phyloP scores from a whole-genome alignment of 2,888 invertebrate species.

The Heliconius sara region DNA sequence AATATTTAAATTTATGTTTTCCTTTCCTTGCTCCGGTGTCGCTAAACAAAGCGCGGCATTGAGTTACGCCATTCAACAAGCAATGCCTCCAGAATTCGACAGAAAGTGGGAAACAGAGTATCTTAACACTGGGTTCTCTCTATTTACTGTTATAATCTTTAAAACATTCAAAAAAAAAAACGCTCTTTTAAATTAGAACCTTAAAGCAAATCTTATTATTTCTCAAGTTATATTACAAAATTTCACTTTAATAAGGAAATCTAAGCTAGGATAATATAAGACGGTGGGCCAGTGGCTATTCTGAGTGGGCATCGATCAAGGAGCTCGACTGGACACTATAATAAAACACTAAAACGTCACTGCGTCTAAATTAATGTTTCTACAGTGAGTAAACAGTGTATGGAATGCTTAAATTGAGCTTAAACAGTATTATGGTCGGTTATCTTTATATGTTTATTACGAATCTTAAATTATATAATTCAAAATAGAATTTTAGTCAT shows the following conservation, averaged over 20 bases:
- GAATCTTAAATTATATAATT: neutral
- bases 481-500: no score
- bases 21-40: no score
- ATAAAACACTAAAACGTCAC: slow-evolving; percentile 45
- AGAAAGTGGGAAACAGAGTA: no score
- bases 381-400: slow-evolving; percentile 22
- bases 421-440: slow-evolving; percentile 7
- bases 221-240: neutral
- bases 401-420: slow-evolving; percentile 32
- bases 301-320: slow-evolving; percentile 44
- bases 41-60: no score
- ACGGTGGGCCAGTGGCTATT: slow-evolving; percentile 26
- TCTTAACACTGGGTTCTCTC: no score
- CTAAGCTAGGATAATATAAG: slow-evolving; percentile 26
- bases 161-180: neutral
- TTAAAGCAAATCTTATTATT: neutral
- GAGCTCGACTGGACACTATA: slow-evolving; percentile 42
- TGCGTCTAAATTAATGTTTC: slow-evolving; percentile 32
- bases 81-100: no score
- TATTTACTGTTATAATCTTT: no score
- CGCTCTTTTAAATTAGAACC: no score
- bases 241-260: slow-evolving; percentile 32
- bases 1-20: no score
- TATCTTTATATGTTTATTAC: neutral
- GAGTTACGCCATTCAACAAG: no score